Conservation (phyloP, 2,113 vertebrate genomes). For the Phrynosoma blainvillii region DNA sequence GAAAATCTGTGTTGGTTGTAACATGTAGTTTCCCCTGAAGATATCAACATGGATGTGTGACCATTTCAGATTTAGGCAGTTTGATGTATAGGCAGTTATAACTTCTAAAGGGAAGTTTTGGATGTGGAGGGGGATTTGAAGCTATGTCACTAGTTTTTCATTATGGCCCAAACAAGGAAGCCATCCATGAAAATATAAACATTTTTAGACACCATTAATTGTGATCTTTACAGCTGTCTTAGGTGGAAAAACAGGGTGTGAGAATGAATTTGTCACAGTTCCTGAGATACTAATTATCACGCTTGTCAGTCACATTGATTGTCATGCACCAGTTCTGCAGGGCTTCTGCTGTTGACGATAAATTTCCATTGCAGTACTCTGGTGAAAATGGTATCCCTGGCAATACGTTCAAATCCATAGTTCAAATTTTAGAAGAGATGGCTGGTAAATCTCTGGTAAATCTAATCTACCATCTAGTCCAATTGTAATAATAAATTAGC, state of each 20-base stretch:
- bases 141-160: background rate
- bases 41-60: background rate
- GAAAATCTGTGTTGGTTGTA: background rate
- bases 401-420: background rate
- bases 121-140: background rate
- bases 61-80: background rate
- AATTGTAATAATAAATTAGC: background rate
- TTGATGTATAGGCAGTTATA: background rate
- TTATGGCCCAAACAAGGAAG: background rate
- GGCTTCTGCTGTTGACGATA: background rate
- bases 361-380: background rate
- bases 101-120: background rate
- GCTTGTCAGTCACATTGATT: conserved; percentile 1
- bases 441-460: background rate
- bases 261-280: background rate
- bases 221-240: background rate
- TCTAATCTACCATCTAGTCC: background rate
- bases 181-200: background rate
- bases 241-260: background rate
- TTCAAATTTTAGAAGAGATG: background rate
- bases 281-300: conserved; percentile 8
- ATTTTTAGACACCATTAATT: background rate
- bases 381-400: background rate
- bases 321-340: background rate
- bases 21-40: background rate